phyloP scores from a whole-genome alignment of 2,888 invertebrate genomes.

The Allophyes oxyacanthae region DNA sequence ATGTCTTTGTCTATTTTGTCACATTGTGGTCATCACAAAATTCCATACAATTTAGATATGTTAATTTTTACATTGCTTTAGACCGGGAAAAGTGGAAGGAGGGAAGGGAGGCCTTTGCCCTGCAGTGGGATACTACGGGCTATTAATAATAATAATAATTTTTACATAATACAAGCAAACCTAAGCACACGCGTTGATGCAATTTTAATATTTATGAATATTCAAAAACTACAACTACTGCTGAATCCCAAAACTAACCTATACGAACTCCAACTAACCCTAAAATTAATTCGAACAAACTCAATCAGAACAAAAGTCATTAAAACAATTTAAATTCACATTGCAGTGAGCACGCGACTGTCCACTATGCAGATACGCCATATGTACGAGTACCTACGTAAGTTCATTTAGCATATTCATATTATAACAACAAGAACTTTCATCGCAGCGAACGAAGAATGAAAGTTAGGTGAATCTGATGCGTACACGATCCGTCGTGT shows the following conservation, averaged over 20 bases:
- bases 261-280: neutral
- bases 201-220: neutral
- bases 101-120: too few relatives aligned
- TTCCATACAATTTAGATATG: neutral
- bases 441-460: conserved; percentile 62
- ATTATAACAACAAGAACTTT: conserved; percentile 70
- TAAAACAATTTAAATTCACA: conserved; percentile 30
- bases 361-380: conserved; percentile 33
- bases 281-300: conserved; percentile 33
- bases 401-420: conserved; percentile 73
- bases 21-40: neutral
- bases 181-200: too few relatives aligned
- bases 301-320: conserved; percentile 29
- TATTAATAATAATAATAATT: too few relatives aligned
- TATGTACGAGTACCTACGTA: conserved; percentile 35
- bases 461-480: conserved; percentile 68
- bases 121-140: too few relatives aligned
- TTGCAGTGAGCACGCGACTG: conserved; percentile 40
- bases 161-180: too few relatives aligned
- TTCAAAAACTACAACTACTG: neutral
- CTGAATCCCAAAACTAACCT: neutral
- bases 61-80: too few relatives aligned
- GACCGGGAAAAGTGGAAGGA: too few relatives aligned
- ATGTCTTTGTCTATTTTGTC: conserved; percentile 7
- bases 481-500: conserved; percentile 49